Base-by-base conservation (phyloP, 2,113 vertebrate genomes). In the Promerops cafer region DNA sequence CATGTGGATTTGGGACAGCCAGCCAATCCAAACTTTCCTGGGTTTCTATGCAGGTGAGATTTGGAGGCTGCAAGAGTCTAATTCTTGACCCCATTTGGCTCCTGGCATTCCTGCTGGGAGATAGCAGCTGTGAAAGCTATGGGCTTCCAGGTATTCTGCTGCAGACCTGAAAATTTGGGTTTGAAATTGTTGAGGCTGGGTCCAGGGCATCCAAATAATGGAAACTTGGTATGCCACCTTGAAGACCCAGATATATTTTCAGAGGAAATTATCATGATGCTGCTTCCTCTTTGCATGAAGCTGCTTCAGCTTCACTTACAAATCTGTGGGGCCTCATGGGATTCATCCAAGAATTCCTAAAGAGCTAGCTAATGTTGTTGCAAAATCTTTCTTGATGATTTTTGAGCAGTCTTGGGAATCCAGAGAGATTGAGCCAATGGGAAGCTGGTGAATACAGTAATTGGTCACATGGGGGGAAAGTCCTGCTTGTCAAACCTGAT, bases 171-270 rank as follows among this genome's bases (percentile, higher is more conserved):
- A 64, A 54, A 50, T 81, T 11, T 44, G 28, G 26, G 4, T 27
- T 35, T 71, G 22, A 72, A 68, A 30, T 26, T 59, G 4, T 30
- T 63, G 33, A 40, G 35, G 24, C 7, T 24, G 16, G 7, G 68
- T 63, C 24, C 16, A 39, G 24, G 27, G 16, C 24, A 75, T 5
- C 9, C 0, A 6, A 49, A 24, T 57, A 1, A 44, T 13, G 14
- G 63, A 72, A 54, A 59, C 1, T 2, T 4, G 2, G 3, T 14
- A 33, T 18, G 9, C 13, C 3, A 2, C 15, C 5, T 9, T 60
- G n/a, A 61, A 47, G 22, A 61, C 5, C 2, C 27, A 40, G 30
- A 30, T 18, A 4, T 1, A 18, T 26, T 39, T 71, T 76, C 42
- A 2, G 5, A 45, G 39, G 13, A 84, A 87, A 77, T 64, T 33